These are phyloP conservation scores for Watsonalla binaria DNA, from an alignment of 2,888 invertebrate genomes.

Conservation along the genomic window DNA sequence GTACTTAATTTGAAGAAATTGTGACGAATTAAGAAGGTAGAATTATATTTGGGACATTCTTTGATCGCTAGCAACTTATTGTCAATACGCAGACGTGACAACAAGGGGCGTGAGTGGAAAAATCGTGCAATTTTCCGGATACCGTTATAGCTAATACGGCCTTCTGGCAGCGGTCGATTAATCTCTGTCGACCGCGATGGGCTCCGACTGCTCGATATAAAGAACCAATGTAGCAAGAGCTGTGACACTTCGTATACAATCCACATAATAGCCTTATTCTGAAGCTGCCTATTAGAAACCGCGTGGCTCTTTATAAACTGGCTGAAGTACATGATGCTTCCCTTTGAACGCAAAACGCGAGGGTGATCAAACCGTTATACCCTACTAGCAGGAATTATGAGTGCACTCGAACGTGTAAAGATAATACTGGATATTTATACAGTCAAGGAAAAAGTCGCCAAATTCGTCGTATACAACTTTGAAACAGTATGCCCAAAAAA, in stretches of 20 bases:
- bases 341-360: conserved; percentile 38
- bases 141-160: conserved; percentile 71
- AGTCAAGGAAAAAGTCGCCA: not conserved
- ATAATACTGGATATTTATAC: conserved; percentile 28
- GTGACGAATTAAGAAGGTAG: conserved; percentile 10
- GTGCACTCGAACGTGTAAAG: conserved; percentile 48
- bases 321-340: conserved; percentile 36
- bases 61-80: conserved; percentile 43
- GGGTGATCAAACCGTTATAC: conserved; percentile 46
- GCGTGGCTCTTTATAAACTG: conserved; percentile 32
- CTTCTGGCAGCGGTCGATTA: conserved; percentile 63
- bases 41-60: conserved; percentile 22
- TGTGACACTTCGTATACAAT: conserved; percentile 39
- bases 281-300: conserved; percentile 17
- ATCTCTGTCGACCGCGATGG: conserved; percentile 70
- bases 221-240: conserved; percentile 49
- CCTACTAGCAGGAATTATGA: conserved; percentile 43
- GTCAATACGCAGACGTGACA: conserved; percentile 58
- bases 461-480: not conserved
- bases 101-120: conserved; percentile 63
- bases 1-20: too few species aligned
- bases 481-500: too few species aligned
- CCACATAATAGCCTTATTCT: conserved; percentile 30
- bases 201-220: conserved; percentile 55
- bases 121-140: conserved; percentile 72